Conservation (phyloP, 2,888 invertebrate species). For the Drosophila flavopinicola region DNA sequence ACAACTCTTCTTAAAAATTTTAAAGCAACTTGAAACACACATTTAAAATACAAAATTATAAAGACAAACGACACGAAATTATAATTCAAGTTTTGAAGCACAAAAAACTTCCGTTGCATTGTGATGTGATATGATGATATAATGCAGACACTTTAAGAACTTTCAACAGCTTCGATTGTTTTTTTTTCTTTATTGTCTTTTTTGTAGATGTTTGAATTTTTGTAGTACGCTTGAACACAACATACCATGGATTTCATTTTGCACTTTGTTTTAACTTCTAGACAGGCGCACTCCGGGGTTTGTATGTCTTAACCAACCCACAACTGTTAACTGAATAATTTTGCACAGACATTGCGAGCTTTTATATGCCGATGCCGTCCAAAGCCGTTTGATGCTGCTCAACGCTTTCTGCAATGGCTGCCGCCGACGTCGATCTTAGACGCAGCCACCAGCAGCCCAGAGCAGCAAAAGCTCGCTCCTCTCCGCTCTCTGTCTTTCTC, state of each 20-base stretch:
- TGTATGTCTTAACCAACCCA: constrained; percentile 83
- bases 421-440: constrained; percentile 37
- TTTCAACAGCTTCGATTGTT: constrained; percentile 23
- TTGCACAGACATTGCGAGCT: constrained; percentile 82
- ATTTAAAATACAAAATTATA: background rate
- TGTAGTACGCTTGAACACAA: constrained; percentile 71
- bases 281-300: constrained; percentile 71
- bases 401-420: constrained; percentile 52
- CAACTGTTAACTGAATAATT: constrained; percentile 84
- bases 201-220: constrained; percentile 16
- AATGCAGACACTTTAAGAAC: constrained; percentile 38
- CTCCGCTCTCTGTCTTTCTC: constrained; percentile 6
- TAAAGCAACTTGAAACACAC: background rate
- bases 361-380: constrained; percentile 80
- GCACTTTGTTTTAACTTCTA: constrained; percentile 63
- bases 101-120: constrained; percentile 23
- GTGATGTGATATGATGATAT: constrained; percentile 14
- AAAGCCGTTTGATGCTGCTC: constrained; percentile 55
- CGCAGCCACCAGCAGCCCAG: constrained; percentile 49
- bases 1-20: background rate
- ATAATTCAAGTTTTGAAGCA: constrained; percentile 16
- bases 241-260: constrained; percentile 85
- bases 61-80: constrained; percentile 13
- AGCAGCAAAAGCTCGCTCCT: constrained; percentile 51
- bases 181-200: constrained; percentile 11